Base-by-base conservation (phyloP, 92 coral and sea anemone genomes). In the Actinostola sp. region DNA sequence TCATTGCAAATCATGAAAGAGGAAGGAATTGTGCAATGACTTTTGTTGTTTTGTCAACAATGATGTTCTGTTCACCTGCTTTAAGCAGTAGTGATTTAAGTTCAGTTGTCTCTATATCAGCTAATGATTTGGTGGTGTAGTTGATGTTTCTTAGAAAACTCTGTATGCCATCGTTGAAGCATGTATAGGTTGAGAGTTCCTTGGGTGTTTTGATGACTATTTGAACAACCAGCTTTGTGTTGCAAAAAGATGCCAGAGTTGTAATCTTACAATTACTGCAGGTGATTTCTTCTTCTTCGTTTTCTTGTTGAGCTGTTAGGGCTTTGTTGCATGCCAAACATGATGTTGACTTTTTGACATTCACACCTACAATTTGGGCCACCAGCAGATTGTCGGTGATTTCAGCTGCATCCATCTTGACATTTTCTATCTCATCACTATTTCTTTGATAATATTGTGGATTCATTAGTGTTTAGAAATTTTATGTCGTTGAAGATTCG, bases 381-480 rank as follows among this genome's bases (percentile, higher is more conserved):
- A 26, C 48, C 53, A 66, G 41, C 50, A 65, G 26, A 59, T 68
- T 63, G 72, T 62, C 74, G 17, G 73, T 56, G 35, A 38, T 11
- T 48, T 62, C 61, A 42, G 54, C 61, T 17, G 72, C 34, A 16
- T 61, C 32, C 66, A 87, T 17, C 71, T 87, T 63, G 30, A 67
- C 66, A 67, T 73, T 58, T 25, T 16, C 43, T 52, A 87, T 87
- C 30, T 64, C 82, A 58, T 65, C 78, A 41, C n/a, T n/a, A 82
- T 76, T 73, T 71, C 82, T 48, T 72, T 52, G 35, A 82, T 72
- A 25, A n/a, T n/a, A 36, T 63, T 42, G 85, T 74, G 32, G 53
- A 71, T 64, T 82, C 73, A 60, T 82, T 82, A 13, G 88, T 57
- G 61, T 82, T 75, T 51, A 82, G 35, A 68, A 42, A 75, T 46